These are phyloP conservation scores for Nomada ruficornis DNA, from an alignment of 2,888 invertebrate species.

Conservation along the genomic window DNA sequence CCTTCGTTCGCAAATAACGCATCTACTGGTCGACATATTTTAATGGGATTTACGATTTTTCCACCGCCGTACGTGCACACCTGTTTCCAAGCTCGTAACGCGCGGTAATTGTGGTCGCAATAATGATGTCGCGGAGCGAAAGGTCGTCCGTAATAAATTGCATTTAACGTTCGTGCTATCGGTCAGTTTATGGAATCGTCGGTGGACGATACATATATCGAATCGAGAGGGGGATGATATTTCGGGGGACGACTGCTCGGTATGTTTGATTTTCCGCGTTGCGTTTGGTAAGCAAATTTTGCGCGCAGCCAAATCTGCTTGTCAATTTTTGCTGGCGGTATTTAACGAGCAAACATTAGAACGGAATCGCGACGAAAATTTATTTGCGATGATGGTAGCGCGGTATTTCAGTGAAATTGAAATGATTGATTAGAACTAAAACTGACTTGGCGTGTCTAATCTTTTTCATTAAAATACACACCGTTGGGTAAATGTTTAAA, in stretches of 20 bases:
- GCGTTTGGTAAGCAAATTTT: conserved; percentile 8
- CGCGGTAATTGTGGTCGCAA: conserved; percentile 41
- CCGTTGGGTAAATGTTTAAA: too few species aligned
- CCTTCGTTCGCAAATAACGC: conserved; percentile 23
- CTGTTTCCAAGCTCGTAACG: conserved; percentile 15
- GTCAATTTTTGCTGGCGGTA: not conserved
- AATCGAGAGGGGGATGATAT: conserved; percentile 5
- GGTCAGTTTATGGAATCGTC: conserved; percentile 28
- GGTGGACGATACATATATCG: conserved; percentile 14
- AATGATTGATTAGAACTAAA: too few species aligned
- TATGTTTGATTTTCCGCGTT: conserved; percentile 15
- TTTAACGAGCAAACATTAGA: conserved; percentile 1
- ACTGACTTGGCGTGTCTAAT: too few species aligned
- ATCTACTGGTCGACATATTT: conserved; percentile 17
- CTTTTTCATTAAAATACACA: too few species aligned
- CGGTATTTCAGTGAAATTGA: too few species aligned
- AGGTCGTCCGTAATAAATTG: conserved; percentile 40
- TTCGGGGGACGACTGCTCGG: not conserved
- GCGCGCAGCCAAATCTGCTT: not conserved
- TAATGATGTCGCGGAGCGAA: conserved; percentile 25
- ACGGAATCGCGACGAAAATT: not conserved
- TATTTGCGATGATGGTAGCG: too few species aligned
- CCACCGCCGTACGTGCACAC: not conserved
- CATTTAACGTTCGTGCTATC: conserved; percentile 21
- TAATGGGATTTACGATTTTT: conserved; percentile 22